phyloP scores from a whole-genome alignment of 2,797 vertebrate genomes.

The Myotis planiceps region DNA sequence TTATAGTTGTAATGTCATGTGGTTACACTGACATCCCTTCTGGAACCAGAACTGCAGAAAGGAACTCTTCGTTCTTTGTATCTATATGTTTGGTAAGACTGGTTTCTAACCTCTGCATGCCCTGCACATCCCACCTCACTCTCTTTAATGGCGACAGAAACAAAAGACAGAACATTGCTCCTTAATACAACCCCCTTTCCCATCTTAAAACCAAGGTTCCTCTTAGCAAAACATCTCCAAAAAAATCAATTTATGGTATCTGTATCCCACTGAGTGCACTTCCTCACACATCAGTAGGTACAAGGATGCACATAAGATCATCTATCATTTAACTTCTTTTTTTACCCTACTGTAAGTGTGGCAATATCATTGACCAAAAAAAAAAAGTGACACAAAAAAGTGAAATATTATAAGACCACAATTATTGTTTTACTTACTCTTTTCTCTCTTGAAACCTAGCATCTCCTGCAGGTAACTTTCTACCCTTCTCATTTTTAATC shows the following conservation, averaged over 20 bases:
- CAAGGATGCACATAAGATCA: background rate
- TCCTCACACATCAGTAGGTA: background rate
- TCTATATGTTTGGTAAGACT: background rate
- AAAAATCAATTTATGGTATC: background rate
- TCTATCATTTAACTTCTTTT: background rate
- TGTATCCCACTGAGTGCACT: background rate
- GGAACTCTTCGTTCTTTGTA: background rate
- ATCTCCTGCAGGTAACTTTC: background rate
- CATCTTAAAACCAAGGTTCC: background rate
- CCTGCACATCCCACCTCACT: background rate
- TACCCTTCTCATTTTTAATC: background rate
- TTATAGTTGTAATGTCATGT: slow-evolving; percentile 21
- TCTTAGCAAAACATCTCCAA: background rate
- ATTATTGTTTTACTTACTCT: background rate
- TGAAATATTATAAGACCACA: background rate
- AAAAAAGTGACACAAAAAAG: background rate
- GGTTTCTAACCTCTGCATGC: background rate
- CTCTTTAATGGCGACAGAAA: background rate
- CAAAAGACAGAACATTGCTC: background rate
- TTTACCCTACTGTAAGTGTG: background rate
- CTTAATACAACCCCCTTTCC: background rate
- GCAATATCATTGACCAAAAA: background rate
- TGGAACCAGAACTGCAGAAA: background rate
- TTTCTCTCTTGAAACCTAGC: background rate
- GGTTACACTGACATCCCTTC: slow-evolving; percentile 40